phyloP scores from a whole-genome alignment of 2,113 vertebrate species.

The Oryzias melastigma region DNA sequence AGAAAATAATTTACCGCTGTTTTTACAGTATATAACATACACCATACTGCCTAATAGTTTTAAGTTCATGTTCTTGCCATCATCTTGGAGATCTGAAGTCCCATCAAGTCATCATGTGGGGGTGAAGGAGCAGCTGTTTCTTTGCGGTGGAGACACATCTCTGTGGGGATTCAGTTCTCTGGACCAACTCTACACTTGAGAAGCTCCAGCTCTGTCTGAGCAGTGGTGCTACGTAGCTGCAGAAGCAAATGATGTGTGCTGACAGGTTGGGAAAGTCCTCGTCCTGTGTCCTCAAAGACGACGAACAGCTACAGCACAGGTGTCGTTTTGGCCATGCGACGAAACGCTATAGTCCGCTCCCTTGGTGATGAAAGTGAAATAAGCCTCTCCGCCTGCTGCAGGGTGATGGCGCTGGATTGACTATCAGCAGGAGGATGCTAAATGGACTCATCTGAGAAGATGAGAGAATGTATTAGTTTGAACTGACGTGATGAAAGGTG shows the following conservation, averaged over 20 bases:
- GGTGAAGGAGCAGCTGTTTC: conserved; percentile 43
- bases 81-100: conserved; percentile 23
- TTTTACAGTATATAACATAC: conserved; percentile 68
- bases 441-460: conserved; percentile 38
- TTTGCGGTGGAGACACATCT: conserved; percentile 23
- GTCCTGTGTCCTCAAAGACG: conserved; percentile 29
- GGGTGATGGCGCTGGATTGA: conserved; percentile 31
- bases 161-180: conserved; percentile 22
- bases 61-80: conserved; percentile 36
- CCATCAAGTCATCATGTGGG: conserved; percentile 5
- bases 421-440: conserved; percentile 17
- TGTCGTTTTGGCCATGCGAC: conserved; percentile 12
- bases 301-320: conserved; percentile 42
- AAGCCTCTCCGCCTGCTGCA: conserved; percentile 20
- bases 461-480: conserved; percentile 9
- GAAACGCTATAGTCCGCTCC: conserved; percentile 33
- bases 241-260: conserved; percentile 42
- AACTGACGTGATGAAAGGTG: conserved; percentile 4
- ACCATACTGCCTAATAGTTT: conserved; percentile 39
- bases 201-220: conserved; percentile 25
- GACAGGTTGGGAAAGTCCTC: conserved; percentile 29
- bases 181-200: conserved; percentile 31
- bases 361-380: conserved; percentile 27
- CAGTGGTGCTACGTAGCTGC: conserved; percentile 29
- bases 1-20: conserved; percentile 67